Base-by-base conservation (phyloP, 2,797 vertebrate genomes). In the Potorous gilbertii region DNA sequence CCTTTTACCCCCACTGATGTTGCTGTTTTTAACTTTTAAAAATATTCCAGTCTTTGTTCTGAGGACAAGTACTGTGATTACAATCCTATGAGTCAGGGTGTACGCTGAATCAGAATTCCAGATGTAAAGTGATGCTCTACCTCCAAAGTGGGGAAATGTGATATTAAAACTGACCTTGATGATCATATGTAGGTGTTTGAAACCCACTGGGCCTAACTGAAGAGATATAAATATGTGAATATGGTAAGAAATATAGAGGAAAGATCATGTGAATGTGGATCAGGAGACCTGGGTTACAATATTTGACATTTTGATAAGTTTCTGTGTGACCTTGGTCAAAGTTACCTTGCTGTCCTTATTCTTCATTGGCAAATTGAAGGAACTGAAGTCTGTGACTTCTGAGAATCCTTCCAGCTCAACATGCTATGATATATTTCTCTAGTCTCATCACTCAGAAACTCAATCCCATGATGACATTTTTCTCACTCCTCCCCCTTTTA, bases 1-100 rank as follows among this genome's bases (percentile, higher is more conserved):
- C 54, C n/a, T 74, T 24, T 94, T 74, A 89, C 0, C 1, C 57
- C 13, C 2, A 13, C 4, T 95, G 52, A 18, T 92, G 74, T 96
- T 81, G 18, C 74, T 95, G 10, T 92, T 93, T 95, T 92, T 52
- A 55, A 94, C 93, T 94, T 92, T 96, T 91, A 66, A 3, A 52
- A 54, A 27, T 87, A 34, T 95, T 91, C 31, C 27, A 34, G 16
- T 91, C 90, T 90, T 96, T 95, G 1, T 66, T 93, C 91, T 95
- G 59, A 28, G 62, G 46, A 91, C 5, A n/a, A 91, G 28, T 52
- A 34, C 34, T 40, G 87, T 92, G 29, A 91, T 59, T 92, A 34
- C 34, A 94, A 34, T 87, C n/a, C 21, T 54, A 14, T 92, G 66
- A 57, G 3, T 95, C 81, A 93, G 29, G 95, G 27, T n/a, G 93